phyloP scores from a whole-genome alignment of 2,113 vertebrate species.

The Cryptotis parvus region DNA sequence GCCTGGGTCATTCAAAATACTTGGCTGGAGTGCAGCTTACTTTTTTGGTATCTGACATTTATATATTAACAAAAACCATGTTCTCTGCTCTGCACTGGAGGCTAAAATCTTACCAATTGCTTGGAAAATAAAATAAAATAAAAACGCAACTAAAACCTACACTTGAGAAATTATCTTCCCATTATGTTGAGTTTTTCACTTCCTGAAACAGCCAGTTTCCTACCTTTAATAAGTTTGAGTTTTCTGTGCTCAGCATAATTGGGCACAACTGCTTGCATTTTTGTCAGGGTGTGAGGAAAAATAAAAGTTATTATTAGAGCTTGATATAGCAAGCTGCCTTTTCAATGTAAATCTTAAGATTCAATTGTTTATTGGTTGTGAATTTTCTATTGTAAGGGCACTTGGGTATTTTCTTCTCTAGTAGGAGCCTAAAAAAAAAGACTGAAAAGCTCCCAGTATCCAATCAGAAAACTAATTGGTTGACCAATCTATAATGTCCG shows the following conservation, averaged over 20 bases:
- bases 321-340: conserved; percentile 69
- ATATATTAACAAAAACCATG: conserved; percentile 28
- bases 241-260: conserved; percentile 83
- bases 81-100: conserved; percentile 4
- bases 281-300: conserved; percentile 72
- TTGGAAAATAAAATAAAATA: conserved; percentile 70
- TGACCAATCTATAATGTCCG: conserved; percentile 35
- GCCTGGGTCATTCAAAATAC: not conserved
- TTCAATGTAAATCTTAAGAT: conserved; percentile 78
- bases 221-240: conserved; percentile 80
- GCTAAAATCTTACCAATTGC: conserved; percentile 51
- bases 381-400: conserved; percentile 72
- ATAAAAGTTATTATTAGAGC: conserved; percentile 79
- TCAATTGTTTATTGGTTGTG: conserved; percentile 75
- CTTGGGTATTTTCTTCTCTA: conserved; percentile 62
- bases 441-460: conserved; percentile 51
- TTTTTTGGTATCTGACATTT: conserved; percentile 36
- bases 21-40: not conserved
- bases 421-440: conserved; percentile 30
- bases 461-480: conserved; percentile 72
- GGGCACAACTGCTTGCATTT: conserved; percentile 76
- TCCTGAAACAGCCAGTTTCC: conserved; percentile 70
- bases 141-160: conserved; percentile 65
- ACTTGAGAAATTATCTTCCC: conserved; percentile 78
- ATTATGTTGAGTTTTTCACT: conserved; percentile 73